A percentile compares a stretch with the other conserved stretches of the same genome.
Evolutionary conservation across 1,140 invertebrate species (phyloP).

Genomic region (Hypsibius dujardini): DNA sequence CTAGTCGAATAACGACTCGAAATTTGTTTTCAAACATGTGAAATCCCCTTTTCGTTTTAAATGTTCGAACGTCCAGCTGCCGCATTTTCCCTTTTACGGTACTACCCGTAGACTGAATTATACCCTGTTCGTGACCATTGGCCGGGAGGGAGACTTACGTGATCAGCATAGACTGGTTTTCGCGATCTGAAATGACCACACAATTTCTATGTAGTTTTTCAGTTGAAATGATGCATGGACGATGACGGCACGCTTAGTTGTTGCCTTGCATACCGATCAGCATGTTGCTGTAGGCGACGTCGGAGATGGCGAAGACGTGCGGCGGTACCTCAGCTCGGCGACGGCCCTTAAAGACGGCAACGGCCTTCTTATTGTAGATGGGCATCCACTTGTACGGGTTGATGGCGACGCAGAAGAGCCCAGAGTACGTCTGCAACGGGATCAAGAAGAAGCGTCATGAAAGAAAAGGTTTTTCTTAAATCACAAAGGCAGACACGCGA

Average conservation of each 20-base stretch:
- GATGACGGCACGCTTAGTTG: neutral
- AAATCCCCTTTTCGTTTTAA: too few relatives aligned
- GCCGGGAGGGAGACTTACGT: conserved; percentile 25
- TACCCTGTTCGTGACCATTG: neutral
- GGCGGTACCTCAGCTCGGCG: conserved; percentile 98
- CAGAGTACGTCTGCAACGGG: conserved; percentile 79
- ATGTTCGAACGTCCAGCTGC: too few relatives aligned
- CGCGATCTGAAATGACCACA: conserved; percentile 23
- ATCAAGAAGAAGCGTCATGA: neutral
- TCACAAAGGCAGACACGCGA: too few relatives aligned
- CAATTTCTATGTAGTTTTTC: too few relatives aligned
- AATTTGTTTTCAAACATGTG: too few relatives aligned
- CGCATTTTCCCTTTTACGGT: too few relatives aligned
- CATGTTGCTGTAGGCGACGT: conserved; percentile 99
- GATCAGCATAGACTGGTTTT: conserved; percentile 30
- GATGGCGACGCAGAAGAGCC: conserved; percentile 98
- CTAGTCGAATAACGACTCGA: too few relatives aligned
- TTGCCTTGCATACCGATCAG: conserved; percentile 60
- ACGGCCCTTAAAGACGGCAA: conserved; percentile 92
- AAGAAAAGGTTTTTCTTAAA: too few relatives aligned
- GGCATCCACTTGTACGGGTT: conserved; percentile 99
- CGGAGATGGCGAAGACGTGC: conserved; percentile 98
- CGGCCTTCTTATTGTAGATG: conserved; percentile 88
- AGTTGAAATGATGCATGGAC: too few relatives aligned
- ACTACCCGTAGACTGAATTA: too few relatives aligned